phyloP scores from a whole-genome alignment of 2,888 invertebrate species.

The Drosophila buzzatii region DNA sequence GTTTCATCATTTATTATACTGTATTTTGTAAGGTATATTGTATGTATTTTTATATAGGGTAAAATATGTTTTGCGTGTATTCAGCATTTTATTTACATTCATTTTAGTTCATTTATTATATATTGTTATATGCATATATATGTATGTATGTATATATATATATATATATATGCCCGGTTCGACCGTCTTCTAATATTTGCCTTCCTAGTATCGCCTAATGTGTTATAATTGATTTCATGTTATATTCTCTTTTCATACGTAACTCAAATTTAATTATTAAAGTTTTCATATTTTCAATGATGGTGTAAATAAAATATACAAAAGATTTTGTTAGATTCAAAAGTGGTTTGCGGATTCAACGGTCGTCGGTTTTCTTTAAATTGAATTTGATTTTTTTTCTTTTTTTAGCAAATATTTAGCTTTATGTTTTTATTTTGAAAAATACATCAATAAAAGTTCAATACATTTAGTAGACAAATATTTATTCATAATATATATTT shows the following conservation, averaged over 20 bases:
- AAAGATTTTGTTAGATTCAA: constrained; percentile 44
- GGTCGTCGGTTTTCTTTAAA: constrained; percentile 31
- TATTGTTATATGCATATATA: constrained; percentile 35
- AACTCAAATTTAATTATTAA: constrained; percentile 24
- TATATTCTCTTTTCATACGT: constrained; percentile 16
- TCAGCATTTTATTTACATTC: constrained; percentile 68
- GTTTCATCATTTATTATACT: constrained; percentile 56
- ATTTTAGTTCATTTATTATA: constrained; percentile 46
- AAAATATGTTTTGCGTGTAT: constrained; percentile 61
- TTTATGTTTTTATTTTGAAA: constrained; percentile 34
- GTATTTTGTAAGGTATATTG: constrained; percentile 59
- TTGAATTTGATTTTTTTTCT: constrained; percentile 12
- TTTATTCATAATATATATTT: constrained; percentile 14
- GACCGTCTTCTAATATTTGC: constrained; percentile 13
- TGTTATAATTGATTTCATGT: constrained; percentile 20
- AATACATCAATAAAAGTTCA: constrained; percentile 64
- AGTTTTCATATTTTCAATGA: constrained; percentile 70
- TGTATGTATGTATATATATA: constrained; percentile 26
- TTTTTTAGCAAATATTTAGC: constrained; percentile 8
- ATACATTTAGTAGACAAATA: constrained; percentile 60
- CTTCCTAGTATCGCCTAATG: constrained; percentile 35
- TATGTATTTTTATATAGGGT: constrained; percentile 52
- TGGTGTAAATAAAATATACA: constrained; percentile 82
- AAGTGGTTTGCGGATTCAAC: constrained; percentile 25
- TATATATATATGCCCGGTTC: background rate